Percentiles rank a stretch among this genome's conserved stretches.
phyloP scores from a whole-genome alignment of 2,888 invertebrate genomes.

The Plusia festucae region DNA sequence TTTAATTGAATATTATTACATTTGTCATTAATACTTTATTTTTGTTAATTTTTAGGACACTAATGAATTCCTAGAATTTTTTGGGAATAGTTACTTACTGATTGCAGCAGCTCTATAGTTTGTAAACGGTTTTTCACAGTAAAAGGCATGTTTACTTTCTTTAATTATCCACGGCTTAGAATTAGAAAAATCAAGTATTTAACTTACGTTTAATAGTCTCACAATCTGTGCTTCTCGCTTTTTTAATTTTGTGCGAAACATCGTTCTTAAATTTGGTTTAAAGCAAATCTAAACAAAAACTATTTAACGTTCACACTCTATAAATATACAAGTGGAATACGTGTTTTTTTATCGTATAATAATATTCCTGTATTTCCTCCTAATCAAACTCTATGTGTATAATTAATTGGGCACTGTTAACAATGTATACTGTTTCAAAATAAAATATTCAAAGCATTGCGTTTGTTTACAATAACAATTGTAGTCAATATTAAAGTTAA shows the following conservation, averaged over 20 bases:
- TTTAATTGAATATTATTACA: no score
- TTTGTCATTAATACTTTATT: no score
- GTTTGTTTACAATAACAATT: no score
- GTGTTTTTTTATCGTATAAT: background rate
- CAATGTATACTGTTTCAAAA: background rate
- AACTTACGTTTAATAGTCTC: slow-evolving; percentile 70
- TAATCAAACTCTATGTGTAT: background rate
- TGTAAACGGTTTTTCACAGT: slow-evolving; percentile 56
- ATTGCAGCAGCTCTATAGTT: slow-evolving; percentile 37
- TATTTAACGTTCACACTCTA: background rate
- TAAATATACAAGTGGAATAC: background rate
- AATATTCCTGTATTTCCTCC: background rate
- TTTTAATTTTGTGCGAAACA: slow-evolving; percentile 74
- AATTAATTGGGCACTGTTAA: background rate
- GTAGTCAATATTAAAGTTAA: no score
- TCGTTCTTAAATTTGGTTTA: slow-evolving; percentile 34
- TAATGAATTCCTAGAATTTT: no score
- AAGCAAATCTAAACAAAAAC: background rate
- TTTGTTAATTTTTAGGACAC: no score
- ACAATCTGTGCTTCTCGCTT: slow-evolving; percentile 72
- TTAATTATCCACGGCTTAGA: background rate
- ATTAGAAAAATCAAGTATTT: slow-evolving; percentile 24
- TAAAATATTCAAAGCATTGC: background rate
- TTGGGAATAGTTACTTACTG: slow-evolving; percentile 25
- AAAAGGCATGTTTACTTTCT: slow-evolving; percentile 57